A percentile compares a stretch with the other conserved stretches of the same genome.
These are phyloP conservation scores for Uria aalge DNA, from an alignment of 2,113 vertebrate species.

Conservation along the genomic window DNA sequence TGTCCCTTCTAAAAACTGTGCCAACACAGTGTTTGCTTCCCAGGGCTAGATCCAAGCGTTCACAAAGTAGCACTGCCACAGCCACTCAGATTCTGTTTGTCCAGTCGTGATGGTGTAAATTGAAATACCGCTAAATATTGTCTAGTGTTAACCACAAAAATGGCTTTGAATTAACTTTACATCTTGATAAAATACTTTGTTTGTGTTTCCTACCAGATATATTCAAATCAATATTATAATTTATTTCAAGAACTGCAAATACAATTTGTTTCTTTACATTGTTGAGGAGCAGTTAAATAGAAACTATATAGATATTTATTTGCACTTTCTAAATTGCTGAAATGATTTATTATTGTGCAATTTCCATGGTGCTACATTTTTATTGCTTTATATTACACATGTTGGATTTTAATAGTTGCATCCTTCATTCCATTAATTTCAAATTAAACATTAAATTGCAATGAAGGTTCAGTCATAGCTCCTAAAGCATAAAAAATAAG, in stretches of 20 bases:
- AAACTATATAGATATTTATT: constrained; percentile 43
- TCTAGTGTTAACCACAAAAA: not conserved
- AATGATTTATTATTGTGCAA: constrained; percentile 48
- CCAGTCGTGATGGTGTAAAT: not conserved
- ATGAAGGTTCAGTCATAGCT: constrained; percentile 31
- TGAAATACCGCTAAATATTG: not conserved
- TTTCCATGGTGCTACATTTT: constrained; percentile 49
- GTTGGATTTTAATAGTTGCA: constrained; percentile 61
- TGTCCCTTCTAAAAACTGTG: not conserved
- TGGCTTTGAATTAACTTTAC: not conserved
- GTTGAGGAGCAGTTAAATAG: constrained; percentile 45
- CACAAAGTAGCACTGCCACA: not conserved
- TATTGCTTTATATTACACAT: constrained; percentile 50
- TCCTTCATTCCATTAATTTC: constrained; percentile 67
- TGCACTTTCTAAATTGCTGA: constrained; percentile 10
- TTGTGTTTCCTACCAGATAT: not conserved
- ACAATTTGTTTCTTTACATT: constrained; percentile 50
- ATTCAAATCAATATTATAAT: not conserved
- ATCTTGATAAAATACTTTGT: not conserved
- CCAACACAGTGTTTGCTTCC: accelerated
- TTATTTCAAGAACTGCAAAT: constrained; percentile 38
- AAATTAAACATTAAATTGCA: constrained; percentile 67
- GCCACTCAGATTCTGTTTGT: not conserved
- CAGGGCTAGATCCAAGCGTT: not conserved
- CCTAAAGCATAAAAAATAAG: constrained; percentile 42